phyloP scores from a whole-genome alignment of 2,888 invertebrate species.

The Kryphioiulus occultus region DNA sequence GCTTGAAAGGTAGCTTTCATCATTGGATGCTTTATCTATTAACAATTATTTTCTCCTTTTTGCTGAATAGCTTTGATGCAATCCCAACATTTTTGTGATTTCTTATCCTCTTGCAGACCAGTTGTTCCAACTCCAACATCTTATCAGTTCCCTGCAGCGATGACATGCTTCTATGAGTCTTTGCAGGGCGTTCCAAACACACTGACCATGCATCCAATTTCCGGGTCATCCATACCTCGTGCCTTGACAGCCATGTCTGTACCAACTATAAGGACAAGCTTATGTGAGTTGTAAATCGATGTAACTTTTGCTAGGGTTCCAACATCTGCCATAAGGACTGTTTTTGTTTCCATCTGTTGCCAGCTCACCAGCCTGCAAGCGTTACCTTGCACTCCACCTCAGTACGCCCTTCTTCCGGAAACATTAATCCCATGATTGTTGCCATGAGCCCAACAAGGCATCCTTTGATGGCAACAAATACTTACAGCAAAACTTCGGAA shows the following conservation, averaged over 20 bases:
- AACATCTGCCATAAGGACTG: neutral
- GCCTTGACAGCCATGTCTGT: constrained; percentile 51
- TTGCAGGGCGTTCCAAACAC: constrained; percentile 44
- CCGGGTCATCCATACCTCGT: constrained; percentile 48
- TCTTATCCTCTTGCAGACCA: neutral
- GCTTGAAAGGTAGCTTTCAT: constrained; percentile 33
- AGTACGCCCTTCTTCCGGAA: constrained; percentile 39
- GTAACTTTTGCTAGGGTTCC: neutral
- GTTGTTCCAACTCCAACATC: neutral
- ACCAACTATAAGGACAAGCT: constrained; percentile 50
- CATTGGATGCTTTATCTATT: neutral
- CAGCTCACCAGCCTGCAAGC: constrained; percentile 47
- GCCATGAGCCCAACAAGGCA: constrained; percentile 48
- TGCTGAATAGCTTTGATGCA: neutral
- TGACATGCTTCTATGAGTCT: constrained; percentile 49
- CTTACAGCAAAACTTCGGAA: constrained; percentile 43
- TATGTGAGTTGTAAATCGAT: neutral
- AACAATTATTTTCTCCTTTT: too few relatives aligned
- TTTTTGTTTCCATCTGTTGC: neutral
- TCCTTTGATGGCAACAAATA: constrained; percentile 43
- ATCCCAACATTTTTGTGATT: too few relatives aligned
- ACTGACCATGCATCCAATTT: constrained; percentile 47
- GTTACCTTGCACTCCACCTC: constrained; percentile 42
- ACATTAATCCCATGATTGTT: constrained; percentile 52
- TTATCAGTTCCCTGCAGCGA: constrained; percentile 48